Conservation (phyloP, 2,888 invertebrate species). For the Cactoblastis cactorum region DNA sequence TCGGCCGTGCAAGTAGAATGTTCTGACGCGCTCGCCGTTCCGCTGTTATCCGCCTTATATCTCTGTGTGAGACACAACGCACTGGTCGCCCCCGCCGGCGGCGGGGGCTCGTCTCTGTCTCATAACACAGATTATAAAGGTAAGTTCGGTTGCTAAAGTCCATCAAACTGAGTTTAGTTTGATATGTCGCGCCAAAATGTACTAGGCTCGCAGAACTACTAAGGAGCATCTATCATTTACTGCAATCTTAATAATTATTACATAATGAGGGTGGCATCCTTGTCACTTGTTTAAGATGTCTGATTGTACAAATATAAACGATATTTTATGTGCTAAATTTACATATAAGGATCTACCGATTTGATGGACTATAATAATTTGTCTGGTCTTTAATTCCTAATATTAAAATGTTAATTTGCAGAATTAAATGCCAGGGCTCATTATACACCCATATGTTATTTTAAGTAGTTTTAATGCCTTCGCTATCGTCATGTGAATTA, state of each 20-base stretch:
- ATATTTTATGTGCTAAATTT: no score
- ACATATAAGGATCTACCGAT: no score
- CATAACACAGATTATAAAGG: slow-evolving; percentile 50
- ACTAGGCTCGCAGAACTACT: not conserved
- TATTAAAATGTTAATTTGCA: no score
- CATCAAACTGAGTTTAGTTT: not conserved
- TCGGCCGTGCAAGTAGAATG: slow-evolving; percentile 66
- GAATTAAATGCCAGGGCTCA: no score
- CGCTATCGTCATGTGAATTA: not conserved
- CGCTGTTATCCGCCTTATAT: slow-evolving; percentile 65
- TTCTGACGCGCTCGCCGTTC: slow-evolving; percentile 60
- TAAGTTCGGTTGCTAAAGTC: slow-evolving; percentile 18
- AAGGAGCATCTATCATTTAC: no score
- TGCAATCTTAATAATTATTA: no score
- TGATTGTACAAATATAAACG: no score
- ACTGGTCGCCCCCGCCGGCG: slow-evolving; percentile 31
- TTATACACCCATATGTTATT: no score
- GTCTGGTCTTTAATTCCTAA: no score
- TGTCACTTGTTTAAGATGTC: no score
- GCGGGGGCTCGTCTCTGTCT: slow-evolving; percentile 30
- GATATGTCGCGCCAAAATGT: not conserved
- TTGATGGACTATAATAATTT: no score
- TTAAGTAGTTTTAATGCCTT: not conserved
- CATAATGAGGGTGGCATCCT: no score
- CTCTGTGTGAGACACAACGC: slow-evolving; percentile 67